phyloP scores from a whole-genome alignment of 2,888 invertebrate genomes.

The Cistogaster globosa region DNA sequence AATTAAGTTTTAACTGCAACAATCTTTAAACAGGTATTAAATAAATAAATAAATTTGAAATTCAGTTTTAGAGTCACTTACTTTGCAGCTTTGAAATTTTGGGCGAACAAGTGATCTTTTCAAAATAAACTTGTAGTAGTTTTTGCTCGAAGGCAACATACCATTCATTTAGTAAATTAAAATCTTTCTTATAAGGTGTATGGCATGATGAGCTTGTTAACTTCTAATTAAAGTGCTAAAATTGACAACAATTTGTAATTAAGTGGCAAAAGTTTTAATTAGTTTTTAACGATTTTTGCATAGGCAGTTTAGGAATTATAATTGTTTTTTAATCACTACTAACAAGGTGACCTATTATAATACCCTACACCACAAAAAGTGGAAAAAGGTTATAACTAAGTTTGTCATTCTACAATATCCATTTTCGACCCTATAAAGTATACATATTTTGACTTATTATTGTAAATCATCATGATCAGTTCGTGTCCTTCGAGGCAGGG shows the following conservation, averaged over 20 bases:
- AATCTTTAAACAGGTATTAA: not conserved
- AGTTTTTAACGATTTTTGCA: slow-evolving; percentile 42
- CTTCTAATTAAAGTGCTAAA: slow-evolving; percentile 53
- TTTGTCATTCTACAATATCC: too few species aligned
- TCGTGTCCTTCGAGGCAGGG: too few species aligned
- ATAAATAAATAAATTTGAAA: not conserved
- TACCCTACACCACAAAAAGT: too few species aligned
- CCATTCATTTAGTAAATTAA: too few species aligned
- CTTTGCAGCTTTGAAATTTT: slow-evolving; percentile 1
- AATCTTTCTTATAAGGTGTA: not conserved
- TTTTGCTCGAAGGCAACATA: too few species aligned
- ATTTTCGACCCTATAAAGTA: too few species aligned
- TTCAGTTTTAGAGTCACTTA: not conserved
- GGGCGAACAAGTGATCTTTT: slow-evolving; percentile 25
- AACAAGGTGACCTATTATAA: not conserved
- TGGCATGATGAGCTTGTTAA: slow-evolving; percentile 25
- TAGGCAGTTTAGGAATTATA: not conserved
- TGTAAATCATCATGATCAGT: too few species aligned
- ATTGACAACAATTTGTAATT: slow-evolving; percentile 38
- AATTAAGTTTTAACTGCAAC: too few species aligned
- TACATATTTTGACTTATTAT: too few species aligned
- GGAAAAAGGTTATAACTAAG: too few species aligned
- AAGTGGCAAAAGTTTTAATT: slow-evolving; percentile 18
- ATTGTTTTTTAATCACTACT: not conserved
- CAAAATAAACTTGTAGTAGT: not conserved